Conservation (phyloP, 2,888 invertebrate genomes). For the Danaus chrysippus region DNA sequence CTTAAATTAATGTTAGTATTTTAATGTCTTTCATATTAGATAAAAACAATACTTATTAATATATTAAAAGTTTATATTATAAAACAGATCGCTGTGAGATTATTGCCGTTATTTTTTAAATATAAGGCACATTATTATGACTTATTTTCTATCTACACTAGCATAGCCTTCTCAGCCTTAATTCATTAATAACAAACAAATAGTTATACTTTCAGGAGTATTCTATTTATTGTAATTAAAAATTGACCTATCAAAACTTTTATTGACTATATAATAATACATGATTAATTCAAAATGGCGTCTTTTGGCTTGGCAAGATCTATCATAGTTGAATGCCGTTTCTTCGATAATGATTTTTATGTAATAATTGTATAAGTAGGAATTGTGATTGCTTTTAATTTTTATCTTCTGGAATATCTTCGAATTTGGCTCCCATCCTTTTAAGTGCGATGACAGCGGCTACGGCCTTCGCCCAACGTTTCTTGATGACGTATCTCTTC, state of each 20-base stretch:
- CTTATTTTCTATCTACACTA: slow-evolving; percentile 15
- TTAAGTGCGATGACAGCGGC: slow-evolving; percentile 91
- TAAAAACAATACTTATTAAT: slow-evolving; percentile 16
- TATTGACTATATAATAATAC: background rate
- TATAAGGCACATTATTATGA: slow-evolving; percentile 6
- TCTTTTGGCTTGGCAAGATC: background rate
- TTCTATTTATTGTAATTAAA: slow-evolving; percentile 13
- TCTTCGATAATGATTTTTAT: background rate
- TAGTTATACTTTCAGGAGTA: slow-evolving; percentile 17
- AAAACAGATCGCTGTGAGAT: slow-evolving; percentile 19
- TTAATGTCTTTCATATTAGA: slow-evolving; percentile 33
- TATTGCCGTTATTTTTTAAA: slow-evolving; percentile 1
- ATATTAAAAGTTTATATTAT: slow-evolving; percentile 1
- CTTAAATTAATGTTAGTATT: slow-evolving; percentile 22
- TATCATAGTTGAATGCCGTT: background rate
- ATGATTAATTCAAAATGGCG: background rate
- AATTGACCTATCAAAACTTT: slow-evolving; percentile 1
- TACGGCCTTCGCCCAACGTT: slow-evolving; percentile 94
- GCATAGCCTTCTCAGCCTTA: slow-evolving; percentile 15
- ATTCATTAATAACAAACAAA: background rate
- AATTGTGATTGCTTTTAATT: slow-evolving; percentile 20
- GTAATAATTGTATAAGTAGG: too few species aligned
- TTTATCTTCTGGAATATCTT: slow-evolving; percentile 46
- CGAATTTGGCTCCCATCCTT: slow-evolving; percentile 91
- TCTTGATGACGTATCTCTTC: slow-evolving; percentile 92